These are phyloP conservation scores for Leucophenga varia DNA, from an alignment of 1,140 invertebrate genomes.

Conservation along the genomic window DNA sequence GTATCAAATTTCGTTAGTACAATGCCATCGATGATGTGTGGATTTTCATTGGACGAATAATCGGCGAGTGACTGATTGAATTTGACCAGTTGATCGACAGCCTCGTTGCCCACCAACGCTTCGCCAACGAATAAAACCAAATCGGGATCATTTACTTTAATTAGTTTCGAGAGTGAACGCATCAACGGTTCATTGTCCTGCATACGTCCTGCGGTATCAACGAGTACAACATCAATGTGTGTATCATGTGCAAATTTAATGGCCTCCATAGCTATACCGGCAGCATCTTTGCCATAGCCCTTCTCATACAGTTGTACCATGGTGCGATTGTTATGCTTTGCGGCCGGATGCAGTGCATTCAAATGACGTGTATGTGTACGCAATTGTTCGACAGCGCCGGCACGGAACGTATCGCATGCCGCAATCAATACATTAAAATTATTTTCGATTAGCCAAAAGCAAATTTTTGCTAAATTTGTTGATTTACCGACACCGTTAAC, in stretches of 20 bases:
- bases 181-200: conserved; percentile 99
- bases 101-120: conserved; percentile 99
- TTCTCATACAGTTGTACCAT: conserved; percentile 98
- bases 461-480: conserved; percentile 99
- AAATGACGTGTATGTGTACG: conserved; percentile 93
- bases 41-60: conserved; percentile 77
- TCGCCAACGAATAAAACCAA: conserved; percentile 98
- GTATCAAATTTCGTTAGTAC: conserved; percentile 99
- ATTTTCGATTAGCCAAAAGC: conserved; percentile 99
- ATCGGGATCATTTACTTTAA: conserved; percentile 91
- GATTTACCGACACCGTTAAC: conserved; percentile 99
- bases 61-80: conserved; percentile 97
- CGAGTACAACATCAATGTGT: conserved; percentile 85
- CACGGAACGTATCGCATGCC: conserved; percentile 98
- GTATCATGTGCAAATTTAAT: conserved; percentile 84
- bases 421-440: conserved; percentile 94
- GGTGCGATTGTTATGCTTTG: conserved; percentile 66
- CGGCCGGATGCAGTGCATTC: conserved; percentile 88
- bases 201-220: conserved; percentile 99
- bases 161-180: conserved; percentile 91
- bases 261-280: conserved; percentile 96
- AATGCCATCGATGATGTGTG: conserved; percentile 95
- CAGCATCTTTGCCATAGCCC: conserved; percentile 97
- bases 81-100: conserved; percentile 97
- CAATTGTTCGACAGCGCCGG: conserved; percentile 98